phyloP scores from a whole-genome alignment of 2,797 vertebrate genomes.

The Clarias platycephalus region DNA sequence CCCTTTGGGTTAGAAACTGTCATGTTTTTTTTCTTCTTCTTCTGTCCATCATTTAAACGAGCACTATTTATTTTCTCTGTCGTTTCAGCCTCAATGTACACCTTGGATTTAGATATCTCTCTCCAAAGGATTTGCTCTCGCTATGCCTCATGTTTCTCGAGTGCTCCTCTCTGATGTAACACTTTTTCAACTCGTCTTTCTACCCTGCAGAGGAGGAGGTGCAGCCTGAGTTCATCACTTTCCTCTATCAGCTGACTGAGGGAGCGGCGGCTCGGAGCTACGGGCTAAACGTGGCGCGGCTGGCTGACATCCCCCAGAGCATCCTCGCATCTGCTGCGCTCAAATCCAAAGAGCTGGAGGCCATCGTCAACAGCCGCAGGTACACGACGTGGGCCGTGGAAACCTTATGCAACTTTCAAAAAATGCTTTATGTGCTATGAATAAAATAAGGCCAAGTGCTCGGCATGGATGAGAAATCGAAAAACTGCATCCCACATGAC shows the following conservation, averaged over 20 bases:
- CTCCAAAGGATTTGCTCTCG: background rate
- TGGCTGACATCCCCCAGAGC: conserved; percentile 85
- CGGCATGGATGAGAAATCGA: background rate
- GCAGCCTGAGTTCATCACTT: conserved; percentile 89
- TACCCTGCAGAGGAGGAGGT: conserved; percentile 67
- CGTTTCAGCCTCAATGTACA: background rate
- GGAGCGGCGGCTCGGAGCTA: conserved; percentile 90
- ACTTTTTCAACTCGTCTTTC: background rate
- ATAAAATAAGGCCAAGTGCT: conserved; percentile 16
- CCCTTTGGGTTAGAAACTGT: background rate
- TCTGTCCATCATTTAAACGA: background rate
- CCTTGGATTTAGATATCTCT: background rate
- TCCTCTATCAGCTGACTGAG: conserved; percentile 91
- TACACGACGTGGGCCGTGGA: conserved; percentile 57
- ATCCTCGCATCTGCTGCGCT: conserved; percentile 83
- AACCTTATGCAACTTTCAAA: conserved; percentile 25
- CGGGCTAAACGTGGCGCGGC: conserved; percentile 91
- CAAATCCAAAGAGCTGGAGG: conserved; percentile 89
- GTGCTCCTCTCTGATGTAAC: conserved; percentile 8
- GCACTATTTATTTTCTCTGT: background rate
- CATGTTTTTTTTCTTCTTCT: background rate
- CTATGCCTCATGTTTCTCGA: background rate
- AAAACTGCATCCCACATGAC: background rate
- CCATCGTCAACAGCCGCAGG: conserved; percentile 82
- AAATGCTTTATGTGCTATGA: conserved; percentile 10